Percentiles rank a stretch among this genome's conserved stretches.
These are phyloP conservation scores for Anhinga anhinga DNA, from an alignment of 2,113 vertebrate species.

Conservation along the genomic window DNA sequence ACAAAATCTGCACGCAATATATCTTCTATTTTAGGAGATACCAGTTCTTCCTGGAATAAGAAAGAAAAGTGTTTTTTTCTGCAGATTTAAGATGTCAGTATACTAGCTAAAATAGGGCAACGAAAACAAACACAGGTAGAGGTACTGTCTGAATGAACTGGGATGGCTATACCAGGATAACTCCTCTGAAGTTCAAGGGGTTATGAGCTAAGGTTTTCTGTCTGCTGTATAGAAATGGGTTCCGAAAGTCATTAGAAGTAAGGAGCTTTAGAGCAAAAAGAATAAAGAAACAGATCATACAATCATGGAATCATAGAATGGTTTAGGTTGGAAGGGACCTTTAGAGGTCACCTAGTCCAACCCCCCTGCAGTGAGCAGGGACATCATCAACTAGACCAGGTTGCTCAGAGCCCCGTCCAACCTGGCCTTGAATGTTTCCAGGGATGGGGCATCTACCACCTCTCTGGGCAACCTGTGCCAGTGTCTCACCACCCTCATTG, in stretches of 20 bases:
- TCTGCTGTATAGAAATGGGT: background rate
- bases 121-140: background rate
- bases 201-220: fast-evolving
- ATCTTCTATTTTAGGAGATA: background rate
- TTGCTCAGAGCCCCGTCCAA: too few species aligned
- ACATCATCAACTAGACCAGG: too few species aligned
- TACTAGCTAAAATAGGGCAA: background rate
- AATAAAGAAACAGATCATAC: background rate
- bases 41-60: background rate
- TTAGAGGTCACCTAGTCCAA: too few species aligned
- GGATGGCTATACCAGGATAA: background rate
- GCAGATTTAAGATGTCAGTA: background rate
- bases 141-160: background rate
- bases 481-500: too few species aligned
- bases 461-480: too few species aligned
- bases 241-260: background rate
- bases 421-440: too few species aligned
- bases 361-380: too few species aligned
- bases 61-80: background rate
- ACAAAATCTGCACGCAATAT: background rate
- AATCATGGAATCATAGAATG: too few species aligned
- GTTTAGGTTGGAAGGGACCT: too few species aligned
- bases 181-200: background rate
- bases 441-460: too few species aligned
- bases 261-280: background rate